A percentile compares a stretch with the other conserved stretches of the same genome.
Conservation (phyloP, 92 coral and sea anemone genomes). For the Parazoanthus atlanticus region DNA sequence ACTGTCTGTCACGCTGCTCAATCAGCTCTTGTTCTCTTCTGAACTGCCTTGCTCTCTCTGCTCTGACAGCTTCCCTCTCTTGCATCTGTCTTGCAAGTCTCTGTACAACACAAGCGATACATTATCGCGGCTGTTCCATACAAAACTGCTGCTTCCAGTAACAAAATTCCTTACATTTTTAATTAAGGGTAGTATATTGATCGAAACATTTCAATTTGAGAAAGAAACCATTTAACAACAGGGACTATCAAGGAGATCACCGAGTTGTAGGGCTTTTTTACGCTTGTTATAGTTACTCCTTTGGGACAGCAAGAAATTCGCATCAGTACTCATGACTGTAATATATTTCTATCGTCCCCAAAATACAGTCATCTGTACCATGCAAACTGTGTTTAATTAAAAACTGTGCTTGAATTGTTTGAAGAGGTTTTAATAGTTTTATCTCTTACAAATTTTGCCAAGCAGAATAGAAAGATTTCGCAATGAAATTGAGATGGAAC, state of each 20-base stretch:
- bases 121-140: not conserved
- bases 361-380: no score
- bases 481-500: no score
- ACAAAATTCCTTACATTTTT: no score
- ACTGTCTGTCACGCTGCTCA: conserved; percentile 65
- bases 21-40: conserved; percentile 64
- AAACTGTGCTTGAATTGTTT: no score
- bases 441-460: no score
- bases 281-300: not conserved
- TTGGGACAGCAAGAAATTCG: not conserved
- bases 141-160: not conserved
- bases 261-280: not conserved
- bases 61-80: conserved; percentile 70
- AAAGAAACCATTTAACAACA: not conserved
- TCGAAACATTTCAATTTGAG: no score
- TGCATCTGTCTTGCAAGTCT: conserved; percentile 79
- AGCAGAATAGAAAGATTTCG: no score
- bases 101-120: conserved; percentile 30
- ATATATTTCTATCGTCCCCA: no score
- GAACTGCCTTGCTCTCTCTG: conserved; percentile 76
- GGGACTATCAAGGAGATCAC: no score
- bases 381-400: no score
- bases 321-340: no score
- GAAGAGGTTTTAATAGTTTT: no score
- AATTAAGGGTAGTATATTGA: not conserved